phyloP scores from a whole-genome alignment of 2,888 invertebrate species.

The Cloeon dipterum region DNA sequence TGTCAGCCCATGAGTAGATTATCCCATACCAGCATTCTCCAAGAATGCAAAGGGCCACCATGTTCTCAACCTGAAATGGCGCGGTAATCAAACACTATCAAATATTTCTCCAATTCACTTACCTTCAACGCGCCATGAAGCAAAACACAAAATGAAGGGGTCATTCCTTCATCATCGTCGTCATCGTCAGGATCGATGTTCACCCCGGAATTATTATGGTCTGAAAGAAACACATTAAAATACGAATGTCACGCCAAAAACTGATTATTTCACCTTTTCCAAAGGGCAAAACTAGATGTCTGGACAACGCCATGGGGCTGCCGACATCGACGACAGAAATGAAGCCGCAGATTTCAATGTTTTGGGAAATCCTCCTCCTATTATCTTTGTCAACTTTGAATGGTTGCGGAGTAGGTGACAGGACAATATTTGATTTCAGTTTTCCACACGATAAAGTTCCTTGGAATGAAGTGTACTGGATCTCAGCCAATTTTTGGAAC shows the following conservation, averaged over 20 bases:
- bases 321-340: slow-evolving; percentile 69
- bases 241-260: not conserved
- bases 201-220: slow-evolving; percentile 2
- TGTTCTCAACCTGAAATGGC: slow-evolving; percentile 55
- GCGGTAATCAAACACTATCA: slow-evolving; percentile 1
- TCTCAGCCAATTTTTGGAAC: slow-evolving; percentile 44
- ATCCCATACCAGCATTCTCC: slow-evolving; percentile 87
- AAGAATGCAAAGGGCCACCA: slow-evolving; percentile 70
- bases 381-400: slow-evolving; percentile 9
- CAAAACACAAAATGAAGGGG: slow-evolving; percentile 76
- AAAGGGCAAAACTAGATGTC: slow-evolving; percentile 67
- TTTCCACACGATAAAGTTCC: slow-evolving; percentile 51
- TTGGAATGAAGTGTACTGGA: slow-evolving; percentile 47
- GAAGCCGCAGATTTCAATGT: slow-evolving; percentile 69
- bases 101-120: no score
- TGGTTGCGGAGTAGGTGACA: slow-evolving; percentile 52
- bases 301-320: slow-evolving; percentile 74
- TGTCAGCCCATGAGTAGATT: slow-evolving; percentile 81
- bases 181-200: slow-evolving; percentile 18
- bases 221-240: not conserved
- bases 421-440: slow-evolving; percentile 41
- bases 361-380: slow-evolving; percentile 30
- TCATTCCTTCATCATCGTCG: slow-evolving; percentile 43
- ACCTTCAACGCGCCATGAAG: slow-evolving; percentile 81
- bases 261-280: slow-evolving; percentile 10